Evolutionary conservation across 1,140 invertebrate genomes (phyloP).

Genomic region (Portunus trituberculatus): DNA sequence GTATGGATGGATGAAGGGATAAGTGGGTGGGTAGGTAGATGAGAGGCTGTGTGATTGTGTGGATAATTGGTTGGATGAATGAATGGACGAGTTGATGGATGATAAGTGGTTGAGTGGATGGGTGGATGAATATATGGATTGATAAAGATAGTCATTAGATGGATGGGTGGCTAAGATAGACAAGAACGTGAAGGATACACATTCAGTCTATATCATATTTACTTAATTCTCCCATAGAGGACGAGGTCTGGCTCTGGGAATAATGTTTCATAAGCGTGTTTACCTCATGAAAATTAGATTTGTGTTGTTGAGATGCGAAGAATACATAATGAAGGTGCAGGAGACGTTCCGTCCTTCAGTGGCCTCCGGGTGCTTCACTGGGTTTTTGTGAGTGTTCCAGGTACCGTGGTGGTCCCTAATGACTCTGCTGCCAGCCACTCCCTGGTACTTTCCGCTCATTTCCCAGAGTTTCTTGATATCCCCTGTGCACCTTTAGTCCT

Average conservation of each 20-base stretch:
- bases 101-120: no score
- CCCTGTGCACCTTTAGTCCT: neutral
- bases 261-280: constrained; percentile 35
- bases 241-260: neutral
- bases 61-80: no score
- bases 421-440: neutral
- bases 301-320: constrained; percentile 9
- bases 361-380: neutral
- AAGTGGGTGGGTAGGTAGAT: no score
- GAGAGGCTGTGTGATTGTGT: no score
- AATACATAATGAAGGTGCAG: constrained; percentile 27
- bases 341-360: no score
- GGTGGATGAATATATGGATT: no score
- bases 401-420: neutral
- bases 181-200: neutral
- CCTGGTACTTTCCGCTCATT: neutral
- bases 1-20: no score
- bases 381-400: constrained; percentile 10
- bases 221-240: constrained; percentile 22
- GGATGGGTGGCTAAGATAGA: no score
- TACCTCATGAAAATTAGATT: constrained; percentile 42
- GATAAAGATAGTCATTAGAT: no score
- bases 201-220: neutral
- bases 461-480: constrained; percentile 2
- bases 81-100: no score